Evolutionary conservation across 1,140 invertebrate species (phyloP).

Genomic region (Gryllus bimaculatus): DNA sequence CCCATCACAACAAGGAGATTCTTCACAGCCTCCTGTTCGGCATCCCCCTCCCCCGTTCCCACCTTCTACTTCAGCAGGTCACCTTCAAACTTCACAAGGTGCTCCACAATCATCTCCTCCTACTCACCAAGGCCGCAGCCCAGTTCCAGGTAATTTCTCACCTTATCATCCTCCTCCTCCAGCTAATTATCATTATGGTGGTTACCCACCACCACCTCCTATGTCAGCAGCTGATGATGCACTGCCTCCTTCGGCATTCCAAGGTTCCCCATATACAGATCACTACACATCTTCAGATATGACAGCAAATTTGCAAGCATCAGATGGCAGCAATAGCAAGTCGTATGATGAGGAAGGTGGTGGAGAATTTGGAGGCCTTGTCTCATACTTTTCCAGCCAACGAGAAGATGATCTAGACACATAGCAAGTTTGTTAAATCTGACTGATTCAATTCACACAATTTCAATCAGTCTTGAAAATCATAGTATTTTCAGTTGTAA

Average conservation of each 20-base stretch:
- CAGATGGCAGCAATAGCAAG: slow-evolving; percentile 29
- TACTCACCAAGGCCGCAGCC: slow-evolving; percentile 27
- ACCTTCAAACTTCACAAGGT: slow-evolving; percentile 11
- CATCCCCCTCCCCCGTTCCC: slow-evolving; percentile 7
- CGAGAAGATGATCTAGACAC: slow-evolving; percentile 60
- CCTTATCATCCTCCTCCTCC: slow-evolving; percentile 40
- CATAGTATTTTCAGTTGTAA: slow-evolving; percentile 10
- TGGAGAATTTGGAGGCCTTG: slow-evolving; percentile 70
- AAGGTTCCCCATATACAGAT: slow-evolving; percentile 28
- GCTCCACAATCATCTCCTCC: slow-evolving; percentile 33
- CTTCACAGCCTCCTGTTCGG: background rate
- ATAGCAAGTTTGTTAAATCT: slow-evolving; percentile 31
- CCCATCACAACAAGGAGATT: slow-evolving; percentile 10
- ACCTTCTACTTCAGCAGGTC: slow-evolving; percentile 7
- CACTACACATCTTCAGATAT: slow-evolving; percentile 23
- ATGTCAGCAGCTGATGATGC: slow-evolving; percentile 34
- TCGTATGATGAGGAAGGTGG: slow-evolving; percentile 45
- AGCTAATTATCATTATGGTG: slow-evolving; percentile 39
- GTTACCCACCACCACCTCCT: slow-evolving; percentile 37
- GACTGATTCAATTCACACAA: background rate
- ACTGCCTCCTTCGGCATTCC: slow-evolving; percentile 20
- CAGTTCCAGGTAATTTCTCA: slow-evolving; percentile 34
- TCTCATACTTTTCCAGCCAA: slow-evolving; percentile 81
- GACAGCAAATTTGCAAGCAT: slow-evolving; percentile 24
- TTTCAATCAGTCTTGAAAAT: slow-evolving; percentile 6